Conservation (phyloP, 2,888 invertebrate species). For the Pterobdella sp. region DNA sequence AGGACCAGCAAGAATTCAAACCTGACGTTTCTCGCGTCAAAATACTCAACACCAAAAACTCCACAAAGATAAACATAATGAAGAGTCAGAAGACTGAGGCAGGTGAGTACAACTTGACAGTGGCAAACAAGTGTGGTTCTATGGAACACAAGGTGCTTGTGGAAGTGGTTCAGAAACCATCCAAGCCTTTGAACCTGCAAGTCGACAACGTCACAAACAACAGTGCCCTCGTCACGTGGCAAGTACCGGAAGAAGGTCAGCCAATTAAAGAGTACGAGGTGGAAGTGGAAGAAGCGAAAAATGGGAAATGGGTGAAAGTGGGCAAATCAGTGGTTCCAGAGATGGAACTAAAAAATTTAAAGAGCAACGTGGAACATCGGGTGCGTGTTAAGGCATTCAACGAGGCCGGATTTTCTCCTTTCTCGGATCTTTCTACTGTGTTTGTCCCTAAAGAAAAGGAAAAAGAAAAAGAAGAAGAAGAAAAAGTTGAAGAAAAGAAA, state of each 20-base stretch:
- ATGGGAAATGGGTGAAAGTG: slow-evolving; percentile 83
- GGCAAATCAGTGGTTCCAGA: slow-evolving; percentile 71
- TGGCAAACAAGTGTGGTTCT: slow-evolving; percentile 39
- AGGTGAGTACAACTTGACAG: slow-evolving; percentile 39
- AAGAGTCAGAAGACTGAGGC: slow-evolving; percentile 36
- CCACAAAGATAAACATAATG: slow-evolving; percentile 39
- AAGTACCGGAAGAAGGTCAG: slow-evolving; percentile 48
- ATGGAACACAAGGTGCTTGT: slow-evolving; percentile 37
- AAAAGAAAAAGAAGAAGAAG: slow-evolving; percentile 10
- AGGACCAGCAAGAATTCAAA: slow-evolving; percentile 51
- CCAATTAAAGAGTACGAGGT: slow-evolving; percentile 47
- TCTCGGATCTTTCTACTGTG: no score
- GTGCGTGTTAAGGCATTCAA: no score
- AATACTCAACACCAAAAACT: slow-evolving; percentile 37
- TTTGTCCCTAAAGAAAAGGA: slow-evolving; percentile 46
- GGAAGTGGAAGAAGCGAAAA: slow-evolving; percentile 43
- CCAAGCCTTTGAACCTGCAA: slow-evolving; percentile 39
- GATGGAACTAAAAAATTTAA: no score
- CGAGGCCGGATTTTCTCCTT: no score
- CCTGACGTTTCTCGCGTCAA: slow-evolving; percentile 33
- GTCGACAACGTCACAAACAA: slow-evolving; percentile 46
- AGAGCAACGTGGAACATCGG: no score
- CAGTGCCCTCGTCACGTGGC: slow-evolving; percentile 46
- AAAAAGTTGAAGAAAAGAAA: neutral
- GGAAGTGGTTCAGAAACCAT: slow-evolving; percentile 55